These are phyloP conservation scores for Sebastes hopkinsi DNA, from an alignment of 2,797 vertebrate genomes.

Conservation along the genomic window DNA sequence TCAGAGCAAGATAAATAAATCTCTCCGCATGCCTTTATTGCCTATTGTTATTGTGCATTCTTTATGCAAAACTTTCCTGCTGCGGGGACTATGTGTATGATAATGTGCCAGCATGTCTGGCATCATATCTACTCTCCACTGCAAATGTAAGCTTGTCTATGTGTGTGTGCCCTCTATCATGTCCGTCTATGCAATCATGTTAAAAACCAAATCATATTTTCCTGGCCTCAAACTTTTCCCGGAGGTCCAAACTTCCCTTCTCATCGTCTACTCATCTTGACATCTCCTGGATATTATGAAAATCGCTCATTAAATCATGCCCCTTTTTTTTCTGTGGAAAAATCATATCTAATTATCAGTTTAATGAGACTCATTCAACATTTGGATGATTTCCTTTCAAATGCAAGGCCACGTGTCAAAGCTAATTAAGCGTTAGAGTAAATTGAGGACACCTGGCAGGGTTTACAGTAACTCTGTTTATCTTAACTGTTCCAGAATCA, in stretches of 20 bases:
- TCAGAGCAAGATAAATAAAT: conserved; percentile 70
- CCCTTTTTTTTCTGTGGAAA: neutral
- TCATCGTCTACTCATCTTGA: neutral
- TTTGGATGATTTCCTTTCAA: conserved; percentile 8
- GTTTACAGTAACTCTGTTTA: conserved; percentile 19
- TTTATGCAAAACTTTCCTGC: conserved; percentile 53
- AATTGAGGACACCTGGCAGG: neutral
- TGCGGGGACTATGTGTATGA: conserved; percentile 48
- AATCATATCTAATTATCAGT: conserved; percentile 29
- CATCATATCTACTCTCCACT: conserved; percentile 31
- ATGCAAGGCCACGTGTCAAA: conserved; percentile 37
- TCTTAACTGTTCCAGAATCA: conserved; percentile 27
- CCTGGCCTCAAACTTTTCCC: neutral
- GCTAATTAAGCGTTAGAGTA: conserved; percentile 16
- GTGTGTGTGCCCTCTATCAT: neutral
- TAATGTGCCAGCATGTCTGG: conserved; percentile 52
- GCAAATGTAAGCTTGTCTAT: conserved; percentile 10
- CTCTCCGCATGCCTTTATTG: conserved; percentile 63
- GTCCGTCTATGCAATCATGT: conserved; percentile 25
- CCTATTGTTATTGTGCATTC: conserved; percentile 65
- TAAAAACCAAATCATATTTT: conserved; percentile 22
- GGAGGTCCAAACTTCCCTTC: neutral
- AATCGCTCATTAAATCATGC: neutral
- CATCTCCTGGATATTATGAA: conserved; percentile 8
- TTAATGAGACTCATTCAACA: conserved; percentile 12